Conservation (phyloP, 2,888 invertebrate genomes). For the Chalcis sispes region DNA sequence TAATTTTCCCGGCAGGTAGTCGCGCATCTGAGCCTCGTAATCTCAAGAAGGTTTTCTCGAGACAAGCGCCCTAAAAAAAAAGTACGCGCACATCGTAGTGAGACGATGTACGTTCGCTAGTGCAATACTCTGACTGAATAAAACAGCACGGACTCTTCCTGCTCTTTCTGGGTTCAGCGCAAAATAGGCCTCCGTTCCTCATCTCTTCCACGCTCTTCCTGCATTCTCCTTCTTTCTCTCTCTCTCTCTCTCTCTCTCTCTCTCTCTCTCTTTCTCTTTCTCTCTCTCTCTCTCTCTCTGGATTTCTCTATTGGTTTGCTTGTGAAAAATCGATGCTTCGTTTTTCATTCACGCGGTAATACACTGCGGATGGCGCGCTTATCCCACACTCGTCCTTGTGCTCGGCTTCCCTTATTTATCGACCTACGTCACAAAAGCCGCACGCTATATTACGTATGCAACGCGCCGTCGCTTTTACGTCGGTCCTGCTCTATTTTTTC, state of each 20-base stretch:
- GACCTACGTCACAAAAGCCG: conserved; percentile 34
- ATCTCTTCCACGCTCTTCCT: too few relatives aligned
- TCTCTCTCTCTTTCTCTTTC: neutral
- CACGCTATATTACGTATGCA: conserved; percentile 21
- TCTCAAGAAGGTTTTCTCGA: too few relatives aligned
- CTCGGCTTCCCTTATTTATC: conserved; percentile 42
- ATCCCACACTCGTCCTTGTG: conserved; percentile 46
- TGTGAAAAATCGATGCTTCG: conserved; percentile 51
- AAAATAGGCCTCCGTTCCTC: too few relatives aligned
- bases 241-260: conserved; percentile 1
- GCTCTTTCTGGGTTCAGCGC: too few relatives aligned
- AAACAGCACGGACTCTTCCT: too few relatives aligned
- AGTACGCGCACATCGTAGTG: too few relatives aligned
- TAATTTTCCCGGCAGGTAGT: too few relatives aligned
- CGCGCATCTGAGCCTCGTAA: too few relatives aligned
- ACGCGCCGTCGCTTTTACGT: neutral
- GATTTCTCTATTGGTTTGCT: neutral
- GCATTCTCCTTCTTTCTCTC: neutral
- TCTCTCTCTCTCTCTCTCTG: conserved; percentile 2
- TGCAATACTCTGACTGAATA: too few relatives aligned
- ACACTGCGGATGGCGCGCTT: conserved; percentile 25
- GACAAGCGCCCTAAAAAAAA: too few relatives aligned
- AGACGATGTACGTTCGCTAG: too few relatives aligned
- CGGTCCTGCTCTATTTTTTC: neutral
- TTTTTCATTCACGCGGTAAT: conserved; percentile 46